Base-by-base conservation (phyloP, 2,113 vertebrate species). In the Pseudorhombus dupliciocellatus region DNA sequence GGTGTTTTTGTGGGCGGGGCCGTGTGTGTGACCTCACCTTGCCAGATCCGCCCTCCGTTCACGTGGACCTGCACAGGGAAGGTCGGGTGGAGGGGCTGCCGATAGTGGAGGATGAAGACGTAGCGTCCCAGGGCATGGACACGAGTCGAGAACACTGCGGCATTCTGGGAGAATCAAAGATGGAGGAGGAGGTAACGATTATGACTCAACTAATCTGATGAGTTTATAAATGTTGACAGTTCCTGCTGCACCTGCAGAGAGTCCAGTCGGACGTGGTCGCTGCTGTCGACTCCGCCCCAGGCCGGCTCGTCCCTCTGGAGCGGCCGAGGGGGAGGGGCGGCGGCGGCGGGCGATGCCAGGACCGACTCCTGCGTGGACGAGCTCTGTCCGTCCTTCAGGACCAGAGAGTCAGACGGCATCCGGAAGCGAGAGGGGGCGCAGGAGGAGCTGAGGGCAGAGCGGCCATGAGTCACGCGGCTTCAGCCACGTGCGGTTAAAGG, bases 91-190 rank as follows among this genome's bases (percentile, higher is more conserved):
- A 86, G 84, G 0, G 97, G 98, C 89, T 99, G 98, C 91, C 97
- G 98, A 62, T 94, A 94, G 46, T 99, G 97, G 1, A 98, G 89
- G 73, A 99, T 92, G 89, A 99, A 96, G 78, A 96, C 95, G 0
- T 99, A 99, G n/a, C 96, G 96, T 0, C 97, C 97, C 79, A 96
- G 88, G 0, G 84, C 37, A 10, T 95, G 96, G 66, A 99, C 93
- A 1, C 75, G 94, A 2, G 93, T 88, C 10, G 91, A 92, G 22
- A 96, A 96, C 70, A 94, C 88, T 14, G 94, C 95, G 0, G 95
- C 94, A 84, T 95, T 95, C 97, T 99, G 87, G 54, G 65, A 65
- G n/a, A n/a, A n/a, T n/a, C n/a, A 73, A 75, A 75, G 48, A 10
- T 9, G 48, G 22, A 12, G 14, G 52, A 24, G 24, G 14, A 53